Conservation (phyloP, 2,113 vertebrate species). For the Gymnarchus niloticus region DNA sequence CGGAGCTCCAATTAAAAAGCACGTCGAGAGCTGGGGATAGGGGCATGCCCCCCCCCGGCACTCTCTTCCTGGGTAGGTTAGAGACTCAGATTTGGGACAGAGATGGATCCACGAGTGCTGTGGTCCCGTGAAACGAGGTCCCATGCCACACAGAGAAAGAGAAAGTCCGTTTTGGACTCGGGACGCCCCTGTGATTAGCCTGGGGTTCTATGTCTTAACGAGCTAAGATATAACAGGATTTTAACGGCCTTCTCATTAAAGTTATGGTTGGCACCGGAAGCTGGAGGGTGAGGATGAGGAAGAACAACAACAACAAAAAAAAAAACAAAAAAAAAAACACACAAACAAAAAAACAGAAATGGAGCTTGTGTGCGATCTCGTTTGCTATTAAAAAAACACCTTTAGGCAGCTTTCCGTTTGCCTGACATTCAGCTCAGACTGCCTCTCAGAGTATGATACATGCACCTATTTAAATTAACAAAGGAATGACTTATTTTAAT, state of each 20-base stretch:
- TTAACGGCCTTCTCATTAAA: constrained; percentile 76
- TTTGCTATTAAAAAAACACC: constrained; percentile 96
- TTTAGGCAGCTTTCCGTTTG: constrained; percentile 81
- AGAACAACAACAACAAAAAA: constrained; percentile 36
- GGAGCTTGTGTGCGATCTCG: constrained; percentile 77
- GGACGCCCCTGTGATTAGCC: neutral
- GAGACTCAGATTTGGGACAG: neutral
- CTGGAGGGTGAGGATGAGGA: constrained; percentile 53
- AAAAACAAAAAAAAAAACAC: constrained; percentile 36
- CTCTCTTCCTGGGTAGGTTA: neutral
- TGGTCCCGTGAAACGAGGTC: neutral
- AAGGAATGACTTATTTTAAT: constrained; percentile 95
- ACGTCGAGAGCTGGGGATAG: neutral
- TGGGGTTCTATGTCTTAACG: neutral
- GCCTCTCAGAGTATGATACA: constrained; percentile 92
- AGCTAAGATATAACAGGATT: constrained; percentile 63
- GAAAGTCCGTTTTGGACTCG: neutral
- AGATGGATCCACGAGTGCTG: neutral
- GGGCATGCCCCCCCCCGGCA: neutral
- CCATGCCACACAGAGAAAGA: too few species aligned
- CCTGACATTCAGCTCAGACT: constrained; percentile 81
- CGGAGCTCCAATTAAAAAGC: constrained; percentile 4
- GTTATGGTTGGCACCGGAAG: constrained; percentile 53
- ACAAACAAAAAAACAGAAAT: constrained; percentile 67
- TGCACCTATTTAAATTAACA: constrained; percentile 99